Evolutionary conservation across 2,888 invertebrate species (phyloP).

Genomic region (Stenichneumon culpator): DNA sequence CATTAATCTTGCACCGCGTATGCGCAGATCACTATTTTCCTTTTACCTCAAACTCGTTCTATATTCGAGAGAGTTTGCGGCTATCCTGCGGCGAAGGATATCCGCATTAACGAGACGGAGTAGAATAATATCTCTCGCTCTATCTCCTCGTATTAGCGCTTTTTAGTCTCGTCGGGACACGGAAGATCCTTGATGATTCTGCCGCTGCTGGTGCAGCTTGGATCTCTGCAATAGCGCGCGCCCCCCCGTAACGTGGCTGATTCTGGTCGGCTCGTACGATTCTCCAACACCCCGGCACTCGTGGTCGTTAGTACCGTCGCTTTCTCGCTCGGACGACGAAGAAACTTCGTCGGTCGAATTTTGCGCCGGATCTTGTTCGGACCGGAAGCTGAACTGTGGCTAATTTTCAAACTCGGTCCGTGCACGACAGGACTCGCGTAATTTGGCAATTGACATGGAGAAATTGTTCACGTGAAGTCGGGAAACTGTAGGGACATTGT

Average conservation of each 20-base stretch:
- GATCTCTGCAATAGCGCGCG: slow-evolving; percentile 44
- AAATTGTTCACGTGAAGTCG: no score
- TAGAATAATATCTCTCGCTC: slow-evolving; percentile 49
- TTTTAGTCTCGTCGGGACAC: slow-evolving; percentile 43
- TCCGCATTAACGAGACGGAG: slow-evolving; percentile 59
- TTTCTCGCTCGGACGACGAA: slow-evolving; percentile 49
- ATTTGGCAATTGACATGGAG: no score
- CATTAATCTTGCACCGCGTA: no score
- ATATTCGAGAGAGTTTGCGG: slow-evolving; percentile 50
- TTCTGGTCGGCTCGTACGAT: slow-evolving; percentile 40
- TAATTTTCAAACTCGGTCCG: no score
- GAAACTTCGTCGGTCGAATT: slow-evolving; percentile 45
- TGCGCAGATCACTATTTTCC: no score
- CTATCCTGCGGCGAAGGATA: slow-evolving; percentile 27
- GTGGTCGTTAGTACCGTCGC: slow-evolving; percentile 52
- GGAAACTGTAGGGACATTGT: no score
- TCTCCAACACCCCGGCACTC: slow-evolving; percentile 25
- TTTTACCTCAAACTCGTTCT: slow-evolving; percentile 6
- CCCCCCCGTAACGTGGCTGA: slow-evolving; percentile 47
- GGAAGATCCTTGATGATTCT: slow-evolving; percentile 49
- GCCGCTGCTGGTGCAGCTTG: slow-evolving; percentile 15
- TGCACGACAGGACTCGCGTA: no score
- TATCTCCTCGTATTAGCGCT: slow-evolving; percentile 52
- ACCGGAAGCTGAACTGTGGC: background rate
- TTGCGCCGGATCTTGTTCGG: background rate